Evolutionary conservation across 2,888 invertebrate genomes (phyloP), one percentile per base, ranked within the genome.

Genomic region (Anthrax anthrax): DNA sequence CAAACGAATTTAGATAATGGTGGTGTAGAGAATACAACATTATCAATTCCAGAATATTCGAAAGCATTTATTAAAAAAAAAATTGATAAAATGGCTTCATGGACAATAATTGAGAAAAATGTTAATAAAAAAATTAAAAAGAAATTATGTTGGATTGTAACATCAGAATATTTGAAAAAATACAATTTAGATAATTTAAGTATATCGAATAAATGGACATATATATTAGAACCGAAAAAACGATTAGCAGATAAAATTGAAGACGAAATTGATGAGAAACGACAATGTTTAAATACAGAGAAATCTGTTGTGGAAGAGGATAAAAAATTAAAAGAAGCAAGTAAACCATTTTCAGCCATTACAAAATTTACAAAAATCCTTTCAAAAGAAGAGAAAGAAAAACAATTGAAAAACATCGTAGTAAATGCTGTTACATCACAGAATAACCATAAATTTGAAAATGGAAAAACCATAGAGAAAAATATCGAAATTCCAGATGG

Each of bases 61-160:
- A 75, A 75, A 52, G 52, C 64, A 10, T 61, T 65, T 40, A 55
- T 78, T 6, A 60, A 63, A 1, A 69, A 67, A 38, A 74, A 75
- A 58, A 73, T 84, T 32, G 72, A 72, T 42, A 72, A 77, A 53
- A 67, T 81, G 14, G 80, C 80, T 1, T 66, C 63, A 3, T 79
- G 80, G 72, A 74, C 70, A 51, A 67, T 73, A 0, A 67, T 73
- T 0, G 73, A 75, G n/a, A 68, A 70, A 42, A 73, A 72, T 2
- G 45, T 44, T 16, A 27, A 32, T 32, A 57, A 29, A 16, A 50
- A 53, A 9, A n/a, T n/a, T n/a, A 63, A 70, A 5, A 64, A 72
- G 61, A 77, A 73, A 47, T 61, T 65, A n/a, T 79, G 78, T 55
- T 84, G 84, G 84, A 72, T 75, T 54, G 80, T 84, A 1, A 58